These are phyloP conservation scores for Hirtodrosophila duncani DNA, from an alignment of 2,888 invertebrate genomes.

Conservation along the genomic window DNA sequence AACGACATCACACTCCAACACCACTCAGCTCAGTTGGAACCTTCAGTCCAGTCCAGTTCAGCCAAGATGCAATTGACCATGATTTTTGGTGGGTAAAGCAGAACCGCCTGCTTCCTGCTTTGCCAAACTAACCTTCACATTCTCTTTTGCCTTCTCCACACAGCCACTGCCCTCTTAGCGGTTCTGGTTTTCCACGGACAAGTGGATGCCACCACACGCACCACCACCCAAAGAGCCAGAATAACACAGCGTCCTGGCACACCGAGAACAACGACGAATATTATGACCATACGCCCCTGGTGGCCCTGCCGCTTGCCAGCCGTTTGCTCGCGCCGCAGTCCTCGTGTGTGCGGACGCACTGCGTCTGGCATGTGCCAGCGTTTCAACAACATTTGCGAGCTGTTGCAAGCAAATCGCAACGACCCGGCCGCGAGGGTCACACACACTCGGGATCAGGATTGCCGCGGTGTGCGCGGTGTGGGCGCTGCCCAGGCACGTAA, in stretches of 20 bases:
- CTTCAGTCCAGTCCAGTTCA: too few relatives aligned
- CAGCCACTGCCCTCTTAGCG: slow-evolving; percentile 20
- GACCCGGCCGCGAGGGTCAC: neutral
- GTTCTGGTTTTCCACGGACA: neutral
- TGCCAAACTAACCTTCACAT: too few relatives aligned
- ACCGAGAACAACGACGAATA: too few relatives aligned
- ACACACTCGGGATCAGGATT: slow-evolving; percentile 32
- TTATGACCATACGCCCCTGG: neutral
- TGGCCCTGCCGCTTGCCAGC: slow-evolving; percentile 33
- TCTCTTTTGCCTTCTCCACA: too few relatives aligned
- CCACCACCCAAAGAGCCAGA: slow-evolving; percentile 1
- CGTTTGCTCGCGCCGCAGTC: slow-evolving; percentile 35
- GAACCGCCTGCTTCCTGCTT: too few relatives aligned
- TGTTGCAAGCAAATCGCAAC: slow-evolving; percentile 18
- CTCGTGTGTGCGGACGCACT: slow-evolving; percentile 43
- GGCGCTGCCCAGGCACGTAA: slow-evolving; percentile 18
- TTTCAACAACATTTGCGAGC: slow-evolving; percentile 45
- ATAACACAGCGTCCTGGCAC: neutral
- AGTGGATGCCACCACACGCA: neutral
- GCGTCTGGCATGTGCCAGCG: slow-evolving; percentile 37
- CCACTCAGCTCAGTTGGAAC: too few relatives aligned
- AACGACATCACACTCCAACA: too few relatives aligned
- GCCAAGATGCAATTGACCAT: slow-evolving; percentile 26
- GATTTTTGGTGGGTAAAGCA: slow-evolving; percentile 23
- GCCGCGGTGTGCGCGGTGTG: slow-evolving; percentile 30